Evolutionary conservation across 2,797 vertebrate genomes (phyloP).

Genomic region (Trachops cirrhosus): DNA sequence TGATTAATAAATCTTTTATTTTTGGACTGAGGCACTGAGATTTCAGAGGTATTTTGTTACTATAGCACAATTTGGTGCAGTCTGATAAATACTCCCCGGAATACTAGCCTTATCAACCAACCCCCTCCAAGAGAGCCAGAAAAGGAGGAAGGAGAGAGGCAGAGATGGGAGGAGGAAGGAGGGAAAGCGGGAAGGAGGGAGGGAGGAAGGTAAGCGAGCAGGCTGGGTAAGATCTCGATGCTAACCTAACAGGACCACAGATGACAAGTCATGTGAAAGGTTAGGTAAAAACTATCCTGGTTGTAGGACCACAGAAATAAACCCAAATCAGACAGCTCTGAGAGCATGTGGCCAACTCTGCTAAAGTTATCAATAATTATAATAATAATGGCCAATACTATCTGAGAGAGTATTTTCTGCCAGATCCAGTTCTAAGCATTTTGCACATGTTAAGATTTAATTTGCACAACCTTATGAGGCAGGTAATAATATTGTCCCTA

Average conservation of each 20-base stretch:
- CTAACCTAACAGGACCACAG: background rate
- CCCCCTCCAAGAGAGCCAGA: background rate
- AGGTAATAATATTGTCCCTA: background rate
- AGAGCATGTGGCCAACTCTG: background rate
- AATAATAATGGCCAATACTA: background rate
- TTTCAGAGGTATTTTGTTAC: background rate
- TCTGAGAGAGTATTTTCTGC: background rate
- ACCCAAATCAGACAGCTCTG: background rate
- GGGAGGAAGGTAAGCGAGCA: fast-evolving
- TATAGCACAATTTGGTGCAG: background rate
- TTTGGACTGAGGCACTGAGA: background rate
- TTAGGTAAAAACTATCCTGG: background rate
- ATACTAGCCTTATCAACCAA: background rate
- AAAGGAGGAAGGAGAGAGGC: too few species aligned
- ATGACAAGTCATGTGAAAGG: background rate
- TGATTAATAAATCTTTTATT: background rate
- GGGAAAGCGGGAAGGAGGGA: fast-evolving
- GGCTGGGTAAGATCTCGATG: background rate
- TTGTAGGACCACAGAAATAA: background rate
- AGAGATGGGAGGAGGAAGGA: too few species aligned
- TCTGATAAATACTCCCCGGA: background rate
- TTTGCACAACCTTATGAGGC: background rate
- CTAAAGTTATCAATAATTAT: background rate
- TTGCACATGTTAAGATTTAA: background rate
- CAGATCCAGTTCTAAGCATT: background rate